Evolutionary conservation across 2,797 vertebrate genomes (phyloP).

Genomic region (Ceryle rudis): DNA sequence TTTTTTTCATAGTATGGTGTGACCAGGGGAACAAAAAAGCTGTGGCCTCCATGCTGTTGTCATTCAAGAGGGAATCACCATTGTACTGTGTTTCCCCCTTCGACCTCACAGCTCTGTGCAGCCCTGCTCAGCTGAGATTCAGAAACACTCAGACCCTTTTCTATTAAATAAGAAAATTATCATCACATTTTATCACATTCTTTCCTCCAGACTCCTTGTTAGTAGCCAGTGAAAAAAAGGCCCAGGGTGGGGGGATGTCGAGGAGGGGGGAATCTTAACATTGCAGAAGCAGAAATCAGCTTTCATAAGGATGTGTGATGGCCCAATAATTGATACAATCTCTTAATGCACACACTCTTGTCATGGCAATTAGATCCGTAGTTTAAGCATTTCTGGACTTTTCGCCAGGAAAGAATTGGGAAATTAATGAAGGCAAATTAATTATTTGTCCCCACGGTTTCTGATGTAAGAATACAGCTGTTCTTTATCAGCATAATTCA

Average conservation of each 20-base stretch:
- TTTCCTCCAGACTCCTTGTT: background rate
- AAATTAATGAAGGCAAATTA: constrained; percentile 56
- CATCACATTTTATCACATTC: background rate
- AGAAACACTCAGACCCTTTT: background rate
- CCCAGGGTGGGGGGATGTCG: background rate
- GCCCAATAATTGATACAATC: background rate
- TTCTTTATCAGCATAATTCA: constrained; percentile 51
- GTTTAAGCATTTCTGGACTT: constrained; percentile 24
- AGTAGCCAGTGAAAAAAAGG: background rate
- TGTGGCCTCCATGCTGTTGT: background rate
- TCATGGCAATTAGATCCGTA: constrained; percentile 14
- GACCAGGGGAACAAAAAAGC: background rate
- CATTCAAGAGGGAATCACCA: background rate
- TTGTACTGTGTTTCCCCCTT: background rate
- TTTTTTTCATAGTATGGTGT: background rate
- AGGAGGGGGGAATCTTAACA: background rate
- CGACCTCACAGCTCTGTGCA: background rate
- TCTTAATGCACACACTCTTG: background rate
- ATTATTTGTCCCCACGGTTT: constrained; percentile 53
- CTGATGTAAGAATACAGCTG: constrained; percentile 54
- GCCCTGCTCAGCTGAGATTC: background rate
- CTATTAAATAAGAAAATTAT: background rate
- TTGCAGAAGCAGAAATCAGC: background rate
- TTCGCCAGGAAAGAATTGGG: constrained; percentile 21
- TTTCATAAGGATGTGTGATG: background rate